Evolutionary conservation across 2,113 vertebrate genomes (phyloP), one percentile per base, ranked within the genome.

Genomic region (Thomomys bottae): DNA sequence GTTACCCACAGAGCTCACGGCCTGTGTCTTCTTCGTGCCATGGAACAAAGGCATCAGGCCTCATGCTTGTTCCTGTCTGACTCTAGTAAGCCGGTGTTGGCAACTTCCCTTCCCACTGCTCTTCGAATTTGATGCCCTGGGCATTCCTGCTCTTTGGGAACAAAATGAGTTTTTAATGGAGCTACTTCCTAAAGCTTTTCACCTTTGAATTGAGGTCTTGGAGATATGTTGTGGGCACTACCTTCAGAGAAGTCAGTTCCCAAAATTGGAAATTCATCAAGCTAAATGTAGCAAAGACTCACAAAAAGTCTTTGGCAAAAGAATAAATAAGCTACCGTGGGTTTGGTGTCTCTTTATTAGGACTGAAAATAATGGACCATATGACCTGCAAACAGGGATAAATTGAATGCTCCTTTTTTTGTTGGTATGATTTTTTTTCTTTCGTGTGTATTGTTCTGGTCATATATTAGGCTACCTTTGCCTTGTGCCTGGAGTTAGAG

Each of bases 121-220:
- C 4, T 84, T 32, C 4, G n/a, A 34, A 79, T 38, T 34, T 28
- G 40, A 90, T 70, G 28, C 15, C 42, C 9, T 32, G 6, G 36
- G 0, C 36, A 21, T 18, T 40, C 12, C 6, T 75, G 24, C n/a
- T 6, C 7, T 64, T 54, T 11, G 12, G 30, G 21, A 87, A 59
- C 18, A 34, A 71, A 42, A 75, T 64, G 6, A 10, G 26, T 26
- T 63, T 80, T 88, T 36, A 21, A 34, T 92, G 30, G 28, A 10
- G 5, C 3, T 34, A 6, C 36, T 79, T 92, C 40, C 42, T 77
- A n/a, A 42, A 87, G 32, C 54, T 68, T n/a, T 86, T 72, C 5
- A 28, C 66, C 89, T 85, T 30, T 57, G 12, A 87, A 90, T 77
- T 87, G 32, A 89, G 59, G 23, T 66, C 67, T 38, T 84, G 81